phyloP scores from a whole-genome alignment of 2,888 invertebrate species.

The Agapostemon virescens region DNA sequence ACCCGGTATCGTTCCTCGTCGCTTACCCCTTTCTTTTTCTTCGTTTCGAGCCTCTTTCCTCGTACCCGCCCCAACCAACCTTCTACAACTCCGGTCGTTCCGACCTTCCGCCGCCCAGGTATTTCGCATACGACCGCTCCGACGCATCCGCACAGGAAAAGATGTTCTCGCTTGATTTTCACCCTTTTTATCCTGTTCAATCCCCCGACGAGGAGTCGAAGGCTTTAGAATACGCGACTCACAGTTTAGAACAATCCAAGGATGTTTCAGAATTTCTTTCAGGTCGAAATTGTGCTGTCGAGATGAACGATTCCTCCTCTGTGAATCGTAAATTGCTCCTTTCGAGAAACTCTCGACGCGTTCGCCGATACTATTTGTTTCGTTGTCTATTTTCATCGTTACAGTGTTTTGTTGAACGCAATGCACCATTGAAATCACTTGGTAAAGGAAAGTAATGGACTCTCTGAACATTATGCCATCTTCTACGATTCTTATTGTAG shows the following conservation, averaged over 20 bases:
- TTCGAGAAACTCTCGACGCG: too few relatives aligned
- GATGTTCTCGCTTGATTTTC: neutral
- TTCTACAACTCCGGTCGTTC: constrained; percentile 43
- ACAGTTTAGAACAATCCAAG: neutral
- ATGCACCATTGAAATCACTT: too few relatives aligned
- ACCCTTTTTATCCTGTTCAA: neutral
- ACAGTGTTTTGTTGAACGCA: too few relatives aligned
- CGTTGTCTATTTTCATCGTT: too few relatives aligned
- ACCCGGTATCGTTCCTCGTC: constrained; percentile 64
- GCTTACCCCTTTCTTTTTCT: constrained; percentile 31
- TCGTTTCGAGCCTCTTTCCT: constrained; percentile 41
- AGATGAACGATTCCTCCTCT: neutral
- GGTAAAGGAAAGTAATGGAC: too few relatives aligned
- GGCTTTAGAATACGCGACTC: neutral
- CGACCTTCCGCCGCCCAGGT: constrained; percentile 43
- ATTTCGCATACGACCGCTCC: constrained; percentile 45
- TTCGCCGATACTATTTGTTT: too few relatives aligned
- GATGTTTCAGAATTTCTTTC: neutral
- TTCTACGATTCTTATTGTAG: too few relatives aligned
- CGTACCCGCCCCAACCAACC: constrained; percentile 57
- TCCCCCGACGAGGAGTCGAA: neutral
- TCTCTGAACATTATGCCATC: too few relatives aligned
- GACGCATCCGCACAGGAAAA: neutral
- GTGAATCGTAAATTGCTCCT: too few relatives aligned
- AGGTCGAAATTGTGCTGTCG: neutral